A percentile compares a stretch with the other conserved stretches of the same genome.
Conservation (phyloP, 2,888 invertebrate species). For the Amphiduros pacificus region DNA sequence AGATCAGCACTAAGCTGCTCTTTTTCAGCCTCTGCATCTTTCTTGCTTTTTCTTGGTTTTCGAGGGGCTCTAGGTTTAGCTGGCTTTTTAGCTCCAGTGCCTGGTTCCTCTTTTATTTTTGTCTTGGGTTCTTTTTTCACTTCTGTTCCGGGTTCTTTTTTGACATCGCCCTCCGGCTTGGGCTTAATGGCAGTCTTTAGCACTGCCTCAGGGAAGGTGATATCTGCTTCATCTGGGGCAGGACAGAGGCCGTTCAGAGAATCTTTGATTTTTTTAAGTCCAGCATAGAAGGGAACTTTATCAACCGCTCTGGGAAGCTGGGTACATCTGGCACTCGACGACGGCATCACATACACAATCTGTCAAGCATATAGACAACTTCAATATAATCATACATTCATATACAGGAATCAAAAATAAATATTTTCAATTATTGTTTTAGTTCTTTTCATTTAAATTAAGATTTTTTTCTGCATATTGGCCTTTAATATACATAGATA, state of each 20-base stretch:
- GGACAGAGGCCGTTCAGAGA: constrained; percentile 78
- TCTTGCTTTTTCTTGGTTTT: neutral
- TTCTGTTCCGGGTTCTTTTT: too few relatives aligned
- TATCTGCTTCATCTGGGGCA: constrained; percentile 48
- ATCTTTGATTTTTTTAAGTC: constrained; percentile 92
- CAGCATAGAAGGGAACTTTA: constrained; percentile 96
- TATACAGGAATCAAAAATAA: too few relatives aligned
- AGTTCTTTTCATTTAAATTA: too few relatives aligned
- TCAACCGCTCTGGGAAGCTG: constrained; percentile 96
- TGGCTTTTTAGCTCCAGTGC: neutral
- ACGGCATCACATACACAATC: constrained; percentile 99
- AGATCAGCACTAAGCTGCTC: neutral
- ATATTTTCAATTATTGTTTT: too few relatives aligned
- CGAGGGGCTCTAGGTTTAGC: neutral
- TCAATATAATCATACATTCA: neutral
- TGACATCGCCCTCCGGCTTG: constrained; percentile 20
- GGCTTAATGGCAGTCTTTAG: constrained; percentile 28
- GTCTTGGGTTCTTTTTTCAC: too few relatives aligned
- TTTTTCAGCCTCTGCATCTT: neutral
- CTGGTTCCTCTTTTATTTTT: neutral
- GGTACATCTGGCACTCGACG: constrained; percentile 94
- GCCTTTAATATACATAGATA: too few relatives aligned
- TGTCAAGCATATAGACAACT: too few relatives aligned
- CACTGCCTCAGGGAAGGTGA: constrained; percentile 52
- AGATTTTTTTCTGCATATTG: too few relatives aligned